Percentiles rank a stretch among this genome's conserved stretches.
These are phyloP conservation scores for Campylorhamphus procurvoides DNA, from an alignment of 2,113 vertebrate genomes.

Conservation along the genomic window DNA sequence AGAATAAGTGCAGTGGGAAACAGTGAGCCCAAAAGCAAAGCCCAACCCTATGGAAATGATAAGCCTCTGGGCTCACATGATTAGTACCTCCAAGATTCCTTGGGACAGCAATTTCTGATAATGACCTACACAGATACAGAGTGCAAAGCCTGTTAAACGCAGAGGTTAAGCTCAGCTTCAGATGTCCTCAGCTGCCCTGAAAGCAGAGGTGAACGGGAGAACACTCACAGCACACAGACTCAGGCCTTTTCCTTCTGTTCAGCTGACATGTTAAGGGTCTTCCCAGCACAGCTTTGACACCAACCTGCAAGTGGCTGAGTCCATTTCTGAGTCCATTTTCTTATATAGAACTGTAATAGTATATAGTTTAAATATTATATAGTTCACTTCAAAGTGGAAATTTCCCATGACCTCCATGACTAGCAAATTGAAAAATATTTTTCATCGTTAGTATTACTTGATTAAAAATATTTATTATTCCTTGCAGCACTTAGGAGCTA, in stretches of 20 bases:
- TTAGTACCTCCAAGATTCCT: background rate
- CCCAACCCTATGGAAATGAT: background rate
- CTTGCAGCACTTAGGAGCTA: background rate
- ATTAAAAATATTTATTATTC: background rate
- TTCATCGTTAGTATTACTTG: background rate
- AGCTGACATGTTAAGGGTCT: background rate
- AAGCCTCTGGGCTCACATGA: background rate
- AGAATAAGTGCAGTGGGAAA: background rate
- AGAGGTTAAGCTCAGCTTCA: background rate
- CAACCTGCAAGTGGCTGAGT: background rate
- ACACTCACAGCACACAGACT: background rate
- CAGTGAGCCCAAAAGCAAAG: background rate
- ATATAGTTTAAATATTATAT: background rate
- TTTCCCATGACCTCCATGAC: background rate
- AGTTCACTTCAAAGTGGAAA: background rate
- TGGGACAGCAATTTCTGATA: background rate
- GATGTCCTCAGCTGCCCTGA: background rate
- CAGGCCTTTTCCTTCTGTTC: background rate
- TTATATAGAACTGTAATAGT: background rate
- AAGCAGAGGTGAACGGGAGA: background rate
- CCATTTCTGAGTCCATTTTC: background rate
- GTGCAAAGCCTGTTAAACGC: background rate
- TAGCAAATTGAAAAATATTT: background rate
- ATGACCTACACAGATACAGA: background rate
- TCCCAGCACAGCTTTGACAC: background rate